Percentiles rank a stretch among this genome's conserved stretches.
Evolutionary conservation across 2,888 invertebrate species (phyloP).

Genomic region (Calameuta idolon): DNA sequence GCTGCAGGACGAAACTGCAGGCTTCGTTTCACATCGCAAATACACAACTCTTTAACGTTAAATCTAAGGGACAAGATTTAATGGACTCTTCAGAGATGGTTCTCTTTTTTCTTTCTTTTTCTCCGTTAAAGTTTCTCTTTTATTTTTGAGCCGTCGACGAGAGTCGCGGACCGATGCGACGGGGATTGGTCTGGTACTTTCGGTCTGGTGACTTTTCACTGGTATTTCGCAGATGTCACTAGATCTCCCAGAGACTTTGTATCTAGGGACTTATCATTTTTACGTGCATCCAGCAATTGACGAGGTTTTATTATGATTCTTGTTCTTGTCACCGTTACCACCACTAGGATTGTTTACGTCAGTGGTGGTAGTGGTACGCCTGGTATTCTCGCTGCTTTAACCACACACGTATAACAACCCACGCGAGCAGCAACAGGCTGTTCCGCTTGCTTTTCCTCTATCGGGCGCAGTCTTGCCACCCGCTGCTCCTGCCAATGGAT

Average conservation of each 20-base stretch:
- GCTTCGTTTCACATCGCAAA: slow-evolving; percentile 60
- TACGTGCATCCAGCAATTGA: too few relatives aligned
- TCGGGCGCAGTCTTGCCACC: slow-evolving; percentile 16
- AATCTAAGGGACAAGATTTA: slow-evolving; percentile 38
- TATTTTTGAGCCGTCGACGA: not conserved
- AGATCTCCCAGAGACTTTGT: too few relatives aligned
- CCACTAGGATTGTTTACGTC: too few relatives aligned
- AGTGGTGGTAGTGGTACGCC: too few relatives aligned
- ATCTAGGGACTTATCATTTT: too few relatives aligned
- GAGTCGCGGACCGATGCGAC: too few relatives aligned
- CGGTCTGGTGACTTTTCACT: too few relatives aligned
- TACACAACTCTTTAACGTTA: slow-evolving; percentile 60
- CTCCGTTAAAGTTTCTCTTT: slow-evolving; percentile 12
- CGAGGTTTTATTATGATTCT: too few relatives aligned
- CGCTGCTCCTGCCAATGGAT: slow-evolving; percentile 38
- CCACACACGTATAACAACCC: slow-evolving; percentile 38
- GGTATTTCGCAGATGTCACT: too few relatives aligned
- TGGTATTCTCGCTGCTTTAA: slow-evolving; percentile 9
- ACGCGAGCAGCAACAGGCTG: slow-evolving; percentile 62
- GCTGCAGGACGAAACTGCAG: slow-evolving; percentile 53
- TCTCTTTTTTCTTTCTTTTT: not conserved
- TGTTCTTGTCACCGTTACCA: too few relatives aligned
- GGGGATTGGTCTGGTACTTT: too few relatives aligned
- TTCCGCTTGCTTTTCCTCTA: slow-evolving; percentile 40
- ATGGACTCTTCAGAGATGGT: slow-evolving; percentile 45